Base-by-base conservation (phyloP, 1,140 invertebrate genomes). In the Cydia strobilella region DNA sequence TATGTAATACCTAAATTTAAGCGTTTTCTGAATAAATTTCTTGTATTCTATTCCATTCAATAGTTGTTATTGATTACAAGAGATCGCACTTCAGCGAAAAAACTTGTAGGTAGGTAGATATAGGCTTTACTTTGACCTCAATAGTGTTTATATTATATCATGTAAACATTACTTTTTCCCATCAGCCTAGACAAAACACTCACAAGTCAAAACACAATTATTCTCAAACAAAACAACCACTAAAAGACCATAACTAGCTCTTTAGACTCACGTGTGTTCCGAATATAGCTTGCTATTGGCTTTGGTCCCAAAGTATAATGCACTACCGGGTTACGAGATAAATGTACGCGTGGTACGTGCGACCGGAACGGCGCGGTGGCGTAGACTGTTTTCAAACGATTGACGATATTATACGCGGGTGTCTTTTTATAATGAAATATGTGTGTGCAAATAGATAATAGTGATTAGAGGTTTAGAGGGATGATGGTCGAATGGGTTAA, bases 391-490 rank as follows among this genome's bases (percentile, higher is more conserved):
- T 51, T 51, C 15, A 51, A 6, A 51, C n/a, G 48, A n/a, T 18
- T n/a, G 48, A 18, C 6, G 12, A 4, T 51, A 13, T 12, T 45
- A 7, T 13, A 45, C n/a, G 3, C 15, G 15, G n/a, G 15, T 12
- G 48, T n/a, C 48, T 51, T 51, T 45, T 51, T 51, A 51, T 51
- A 51, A 51, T 48, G 45, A 48, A 42, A 13, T 45, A 45, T 18
- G 48, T 18, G 48, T 51, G n/a, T 51, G 48, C 42, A 3, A 7
- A 18, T 51, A 51, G 15, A 51, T 45, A 51, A 48, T 15, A 51
- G n/a, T 51, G 48, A 51, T 51, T 51, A 51, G 5, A 31, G 9
- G n/a, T n/a, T 51, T 51, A n/a, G 13, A n/a, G 48, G 42, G 42
- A 15, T 42, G 39, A 12, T 10, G 9, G 0, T 42, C 31, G 0